These are phyloP conservation scores for Erpobdella octoculata DNA, from an alignment of 2,888 invertebrate genomes.

Conservation along the genomic window DNA sequence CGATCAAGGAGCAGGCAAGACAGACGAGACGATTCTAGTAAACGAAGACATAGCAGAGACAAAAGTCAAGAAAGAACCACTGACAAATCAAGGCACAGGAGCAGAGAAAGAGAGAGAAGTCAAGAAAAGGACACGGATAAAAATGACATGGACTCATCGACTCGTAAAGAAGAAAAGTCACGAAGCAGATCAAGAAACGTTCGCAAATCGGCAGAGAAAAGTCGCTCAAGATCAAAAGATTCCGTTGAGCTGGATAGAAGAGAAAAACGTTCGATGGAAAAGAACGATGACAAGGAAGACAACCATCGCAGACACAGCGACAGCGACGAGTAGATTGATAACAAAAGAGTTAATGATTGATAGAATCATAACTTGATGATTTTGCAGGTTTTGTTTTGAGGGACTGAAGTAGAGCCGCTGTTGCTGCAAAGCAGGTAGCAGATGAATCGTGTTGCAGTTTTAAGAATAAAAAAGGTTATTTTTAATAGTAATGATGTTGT, in stretches of 20 bases:
- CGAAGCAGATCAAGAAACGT: neutral
- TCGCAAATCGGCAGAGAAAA: no score
- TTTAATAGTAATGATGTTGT: no score
- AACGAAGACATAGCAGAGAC: conserved; percentile 88
- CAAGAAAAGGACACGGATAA: neutral
- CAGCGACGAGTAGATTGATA: neutral
- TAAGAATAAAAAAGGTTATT: no score
- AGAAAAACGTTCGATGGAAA: neutral
- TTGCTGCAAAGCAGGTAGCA: neutral
- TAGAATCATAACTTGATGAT: neutral
- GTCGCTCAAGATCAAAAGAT: no score
- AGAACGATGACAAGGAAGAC: neutral
- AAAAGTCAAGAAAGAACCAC: conserved; percentile 92
- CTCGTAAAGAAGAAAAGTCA: neutral
- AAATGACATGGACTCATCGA: neutral
- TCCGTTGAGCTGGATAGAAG: neutral
- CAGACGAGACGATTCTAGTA: conserved; percentile 90
- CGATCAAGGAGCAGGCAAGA: conserved; percentile 63
- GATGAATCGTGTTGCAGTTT: no score
- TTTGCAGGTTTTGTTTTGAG: conserved; percentile 9
- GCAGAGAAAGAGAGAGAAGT: conserved; percentile 64
- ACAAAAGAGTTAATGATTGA: neutral
- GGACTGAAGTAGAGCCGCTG: neutral
- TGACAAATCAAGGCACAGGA: conserved; percentile 93
- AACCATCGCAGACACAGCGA: neutral